A percentile compares a stretch with the other conserved stretches of the same genome.
Evolutionary conservation across 2,113 vertebrate species (phyloP).

Genomic region (Bolborhynchus lineola): DNA sequence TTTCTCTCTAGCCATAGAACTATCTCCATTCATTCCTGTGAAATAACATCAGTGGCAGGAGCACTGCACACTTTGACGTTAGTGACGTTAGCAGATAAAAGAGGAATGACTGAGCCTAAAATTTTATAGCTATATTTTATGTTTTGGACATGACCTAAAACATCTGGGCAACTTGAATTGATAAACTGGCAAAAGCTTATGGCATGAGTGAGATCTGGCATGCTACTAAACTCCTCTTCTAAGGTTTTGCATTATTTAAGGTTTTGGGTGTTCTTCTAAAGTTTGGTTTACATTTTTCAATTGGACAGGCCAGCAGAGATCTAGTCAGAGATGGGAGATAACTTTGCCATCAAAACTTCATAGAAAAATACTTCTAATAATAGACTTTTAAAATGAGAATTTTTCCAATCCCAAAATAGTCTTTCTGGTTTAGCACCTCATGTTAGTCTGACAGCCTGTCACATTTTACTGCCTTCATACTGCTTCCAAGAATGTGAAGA

Average conservation of each 20-base stretch:
- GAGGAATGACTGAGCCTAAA: neutral
- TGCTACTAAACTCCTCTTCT: neutral
- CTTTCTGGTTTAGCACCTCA: slow-evolving; percentile 56
- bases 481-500: slow-evolving; percentile 47
- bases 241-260: slow-evolving; percentile 5
- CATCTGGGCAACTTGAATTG: neutral
- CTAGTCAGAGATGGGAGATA: slow-evolving; percentile 21
- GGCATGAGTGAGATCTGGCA: neutral
- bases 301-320: neutral
- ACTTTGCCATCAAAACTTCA: slow-evolving; percentile 21
- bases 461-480: slow-evolving; percentile 55
- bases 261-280: neutral
- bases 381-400: slow-evolving; percentile 35
- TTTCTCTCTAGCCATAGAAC: neutral
- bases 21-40: neutral
- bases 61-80: neutral
- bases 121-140: neutral
- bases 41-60: neutral
- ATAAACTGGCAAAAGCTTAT: neutral
- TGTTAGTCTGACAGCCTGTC: slow-evolving; percentile 59
- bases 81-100: neutral
- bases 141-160: slow-evolving; percentile 11
- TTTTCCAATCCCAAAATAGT: slow-evolving; percentile 65
- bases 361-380: slow-evolving; percentile 54
- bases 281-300: slow-evolving; percentile 13